These are phyloP conservation scores for Acanthiza pusilla DNA, from an alignment of 2,797 vertebrate species.

Conservation along the genomic window DNA sequence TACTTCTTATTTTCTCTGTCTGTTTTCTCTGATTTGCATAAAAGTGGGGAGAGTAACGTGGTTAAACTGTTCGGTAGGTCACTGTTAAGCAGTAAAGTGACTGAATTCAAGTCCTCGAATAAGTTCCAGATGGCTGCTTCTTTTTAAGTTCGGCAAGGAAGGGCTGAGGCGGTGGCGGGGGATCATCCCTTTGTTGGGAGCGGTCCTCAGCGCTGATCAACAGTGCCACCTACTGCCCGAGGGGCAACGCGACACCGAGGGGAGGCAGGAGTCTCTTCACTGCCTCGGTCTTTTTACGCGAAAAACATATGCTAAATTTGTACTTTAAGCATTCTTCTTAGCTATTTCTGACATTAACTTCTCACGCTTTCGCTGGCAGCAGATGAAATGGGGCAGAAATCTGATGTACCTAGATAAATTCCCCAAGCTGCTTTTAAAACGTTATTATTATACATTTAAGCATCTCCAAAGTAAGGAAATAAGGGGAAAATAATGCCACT, in stretches of 20 bases:
- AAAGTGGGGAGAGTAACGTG: background rate
- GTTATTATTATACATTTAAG: background rate
- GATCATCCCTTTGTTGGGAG: conserved; percentile 9
- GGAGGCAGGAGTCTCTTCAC: background rate
- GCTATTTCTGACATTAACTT: background rate
- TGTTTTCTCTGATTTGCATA: conserved; percentile 52
- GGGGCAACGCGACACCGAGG: background rate
- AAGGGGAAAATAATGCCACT: background rate
- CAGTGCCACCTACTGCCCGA: conserved; percentile 72
- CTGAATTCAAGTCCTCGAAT: conserved; percentile 56
- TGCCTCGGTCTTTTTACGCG: background rate
- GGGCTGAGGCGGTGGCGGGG: conserved; percentile 11
- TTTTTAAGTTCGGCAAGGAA: conserved; percentile 46
- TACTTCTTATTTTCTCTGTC: background rate
- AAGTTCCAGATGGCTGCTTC: conserved; percentile 57
- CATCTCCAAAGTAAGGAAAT: background rate
- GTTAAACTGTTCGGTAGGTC: conserved; percentile 28
- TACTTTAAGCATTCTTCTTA: background rate
- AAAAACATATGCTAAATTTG: background rate
- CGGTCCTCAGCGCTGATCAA: conserved; percentile 30
- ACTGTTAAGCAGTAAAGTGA: conserved; percentile 52
- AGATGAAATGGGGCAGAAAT: background rate
- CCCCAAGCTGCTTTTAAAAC: background rate
- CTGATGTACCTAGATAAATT: background rate
- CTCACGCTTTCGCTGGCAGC: background rate